Evolutionary conservation across 2,113 vertebrate species (phyloP).

Genomic region (Suricata suricatta): DNA sequence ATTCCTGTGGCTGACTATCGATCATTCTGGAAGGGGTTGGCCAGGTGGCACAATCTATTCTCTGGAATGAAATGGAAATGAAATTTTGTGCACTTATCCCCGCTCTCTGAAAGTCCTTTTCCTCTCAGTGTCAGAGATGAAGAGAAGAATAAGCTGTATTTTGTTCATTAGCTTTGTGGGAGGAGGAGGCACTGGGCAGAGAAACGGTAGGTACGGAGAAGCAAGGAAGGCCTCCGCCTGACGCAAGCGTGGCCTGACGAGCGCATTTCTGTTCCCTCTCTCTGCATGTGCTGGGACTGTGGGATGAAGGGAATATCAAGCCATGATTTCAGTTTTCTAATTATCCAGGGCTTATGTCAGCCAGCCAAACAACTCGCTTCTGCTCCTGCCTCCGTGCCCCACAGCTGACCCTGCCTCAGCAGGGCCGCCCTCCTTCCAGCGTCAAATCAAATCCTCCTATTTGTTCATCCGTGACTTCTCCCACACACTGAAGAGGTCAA

Average conservation of each 20-base stretch:
- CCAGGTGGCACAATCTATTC: too few species aligned
- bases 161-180: background rate
- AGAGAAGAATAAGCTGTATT: background rate
- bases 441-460: slow-evolving; percentile 70
- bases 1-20: background rate
- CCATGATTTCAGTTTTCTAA: slow-evolving; percentile 74
- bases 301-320: slow-evolving; percentile 76
- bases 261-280: background rate
- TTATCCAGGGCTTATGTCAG: slow-evolving; percentile 78
- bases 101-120: background rate
- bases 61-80: background rate
- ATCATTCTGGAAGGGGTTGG: background rate
- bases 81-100: background rate
- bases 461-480: slow-evolving; percentile 79
- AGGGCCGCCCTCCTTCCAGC: slow-evolving; percentile 80
- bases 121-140: background rate
- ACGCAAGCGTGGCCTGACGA: background rate
- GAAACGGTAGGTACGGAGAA: background rate
- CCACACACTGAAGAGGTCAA: slow-evolving; percentile 74
- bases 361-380: slow-evolving; percentile 73
- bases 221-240: background rate
- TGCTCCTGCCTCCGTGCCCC: slow-evolving; percentile 72
- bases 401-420: slow-evolving; percentile 78
- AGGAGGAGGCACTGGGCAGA: background rate
- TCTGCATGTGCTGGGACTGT: background rate